phyloP scores from a whole-genome alignment of 2,797 vertebrate species.

The Esox lucius region DNA sequence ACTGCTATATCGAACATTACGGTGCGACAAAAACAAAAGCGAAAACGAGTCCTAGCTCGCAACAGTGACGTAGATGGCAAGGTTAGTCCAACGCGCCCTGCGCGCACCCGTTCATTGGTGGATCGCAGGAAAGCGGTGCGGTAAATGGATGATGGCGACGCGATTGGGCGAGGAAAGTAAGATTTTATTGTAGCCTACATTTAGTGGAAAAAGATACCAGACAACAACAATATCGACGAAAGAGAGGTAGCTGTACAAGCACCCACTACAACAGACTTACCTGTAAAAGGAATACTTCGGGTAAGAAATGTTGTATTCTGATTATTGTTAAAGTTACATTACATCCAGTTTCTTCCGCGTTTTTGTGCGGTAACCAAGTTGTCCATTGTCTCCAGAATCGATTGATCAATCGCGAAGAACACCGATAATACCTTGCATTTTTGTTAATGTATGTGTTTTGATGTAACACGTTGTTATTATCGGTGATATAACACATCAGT shows the following conservation, averaged over 20 bases:
- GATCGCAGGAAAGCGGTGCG: constrained; percentile 21
- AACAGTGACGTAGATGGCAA: constrained; percentile 75
- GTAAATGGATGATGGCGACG: constrained; percentile 39
- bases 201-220: constrained; percentile 39
- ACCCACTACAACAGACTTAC: neutral
- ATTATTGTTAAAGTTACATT: neutral
- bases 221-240: constrained; percentile 37
- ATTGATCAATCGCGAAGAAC: constrained; percentile 61
- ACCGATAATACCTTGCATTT: neutral
- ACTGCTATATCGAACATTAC: constrained; percentile 32
- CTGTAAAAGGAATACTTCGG: constrained; percentile 39
- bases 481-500: neutral
- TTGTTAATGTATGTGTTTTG: neutral
- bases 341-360: constrained; percentile 11
- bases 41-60: constrained; percentile 65
- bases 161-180: constrained; percentile 61
- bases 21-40: constrained; percentile 66
- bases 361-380: constrained; percentile 62
- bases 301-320: constrained; percentile 46
- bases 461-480: neutral
- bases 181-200: constrained; percentile 34
- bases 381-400: constrained; percentile 73
- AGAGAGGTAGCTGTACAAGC: neutral
- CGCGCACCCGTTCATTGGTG: constrained; percentile 22
- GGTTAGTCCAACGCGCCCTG: constrained; percentile 14